Evolutionary conservation across 2,797 vertebrate species (phyloP).

Genomic region (Gephyroberyx darwinii): DNA sequence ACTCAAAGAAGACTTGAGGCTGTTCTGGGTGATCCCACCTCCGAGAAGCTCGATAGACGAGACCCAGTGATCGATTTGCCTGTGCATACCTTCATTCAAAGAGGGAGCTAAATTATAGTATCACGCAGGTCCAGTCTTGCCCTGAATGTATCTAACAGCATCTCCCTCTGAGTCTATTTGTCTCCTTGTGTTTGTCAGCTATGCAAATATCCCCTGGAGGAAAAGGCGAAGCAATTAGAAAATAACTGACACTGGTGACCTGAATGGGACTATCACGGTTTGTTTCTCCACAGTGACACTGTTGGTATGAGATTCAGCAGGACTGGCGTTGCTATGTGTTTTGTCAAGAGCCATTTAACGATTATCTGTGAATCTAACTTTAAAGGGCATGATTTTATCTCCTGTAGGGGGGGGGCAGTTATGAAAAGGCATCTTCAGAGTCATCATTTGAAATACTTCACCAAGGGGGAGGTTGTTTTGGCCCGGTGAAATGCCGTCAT

Average conservation of each 20-base stretch:
- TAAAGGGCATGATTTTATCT: slow-evolving; percentile 6
- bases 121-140: slow-evolving; percentile 27
- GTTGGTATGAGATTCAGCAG: no score
- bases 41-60: neutral
- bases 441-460: slow-evolving; percentile 60
- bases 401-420: slow-evolving; percentile 20
- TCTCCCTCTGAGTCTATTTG: neutral
- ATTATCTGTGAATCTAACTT: slow-evolving; percentile 19
- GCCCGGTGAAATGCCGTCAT: slow-evolving; percentile 60
- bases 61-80: fast-evolving
- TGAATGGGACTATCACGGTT: neutral
- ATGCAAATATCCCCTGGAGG: slow-evolving; percentile 13
- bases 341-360: slow-evolving; percentile 17
- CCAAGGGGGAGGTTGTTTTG: slow-evolving; percentile 59
- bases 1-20: neutral
- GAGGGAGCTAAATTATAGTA: neutral
- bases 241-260: slow-evolving; percentile 1
- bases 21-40: neutral
- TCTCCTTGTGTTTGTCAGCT: neutral
- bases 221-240: slow-evolving; percentile 16
- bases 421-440: slow-evolving; percentile 59
- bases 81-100: neutral
- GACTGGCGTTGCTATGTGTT: no score
- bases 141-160: slow-evolving; percentile 3
- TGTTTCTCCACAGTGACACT: slow-evolving; percentile 5